A percentile compares a stretch with the other conserved stretches of the same genome.
Evolutionary conservation across 2,888 invertebrate genomes (phyloP).

Genomic region (Caenorhabditis macrosperma): DNA sequence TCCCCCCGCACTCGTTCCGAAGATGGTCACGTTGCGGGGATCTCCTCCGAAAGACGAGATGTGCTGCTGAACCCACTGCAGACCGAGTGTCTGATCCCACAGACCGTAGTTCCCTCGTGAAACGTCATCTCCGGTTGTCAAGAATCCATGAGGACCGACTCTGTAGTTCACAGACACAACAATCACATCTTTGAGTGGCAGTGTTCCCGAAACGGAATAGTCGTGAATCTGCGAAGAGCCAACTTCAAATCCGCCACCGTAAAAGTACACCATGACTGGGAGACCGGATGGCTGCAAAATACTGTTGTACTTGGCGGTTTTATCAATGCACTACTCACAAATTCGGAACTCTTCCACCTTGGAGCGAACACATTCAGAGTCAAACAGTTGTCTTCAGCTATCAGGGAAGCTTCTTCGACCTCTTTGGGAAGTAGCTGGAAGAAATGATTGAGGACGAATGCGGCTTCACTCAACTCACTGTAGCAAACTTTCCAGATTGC

Average conservation of each 20-base stretch:
- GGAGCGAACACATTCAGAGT: slow-evolving; percentile 68
- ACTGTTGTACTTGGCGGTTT: not conserved
- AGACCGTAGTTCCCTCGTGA: slow-evolving; percentile 72
- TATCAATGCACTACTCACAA: slow-evolving; percentile 26
- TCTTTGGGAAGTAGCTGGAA: not conserved
- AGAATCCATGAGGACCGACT: slow-evolving; percentile 70
- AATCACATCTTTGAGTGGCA: slow-evolving; percentile 70
- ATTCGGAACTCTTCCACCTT: slow-evolving; percentile 46
- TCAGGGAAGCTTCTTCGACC: too few species aligned
- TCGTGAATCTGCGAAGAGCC: slow-evolving; percentile 54
- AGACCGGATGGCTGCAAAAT: slow-evolving; percentile 56
- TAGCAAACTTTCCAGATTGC: slow-evolving; percentile 52
- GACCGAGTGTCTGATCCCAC: slow-evolving; percentile 76
- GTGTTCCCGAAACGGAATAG: slow-evolving; percentile 60
- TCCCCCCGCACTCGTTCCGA: slow-evolving; percentile 74
- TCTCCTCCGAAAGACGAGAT: slow-evolving; percentile 76
- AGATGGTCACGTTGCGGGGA: slow-evolving; percentile 74
- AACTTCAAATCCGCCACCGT: slow-evolving; percentile 68
- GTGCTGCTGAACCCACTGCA: slow-evolving; percentile 77
- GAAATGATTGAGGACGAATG: too few species aligned
- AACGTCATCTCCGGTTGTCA: slow-evolving; percentile 57
- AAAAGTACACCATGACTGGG: slow-evolving; percentile 67
- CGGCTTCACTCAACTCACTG: too few species aligned
- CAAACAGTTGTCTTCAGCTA: slow-evolving; percentile 60
- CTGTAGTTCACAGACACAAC: slow-evolving; percentile 73